Evolutionary conservation across 2,888 invertebrate species (phyloP).

Genomic region (Stramonita haemastoma): DNA sequence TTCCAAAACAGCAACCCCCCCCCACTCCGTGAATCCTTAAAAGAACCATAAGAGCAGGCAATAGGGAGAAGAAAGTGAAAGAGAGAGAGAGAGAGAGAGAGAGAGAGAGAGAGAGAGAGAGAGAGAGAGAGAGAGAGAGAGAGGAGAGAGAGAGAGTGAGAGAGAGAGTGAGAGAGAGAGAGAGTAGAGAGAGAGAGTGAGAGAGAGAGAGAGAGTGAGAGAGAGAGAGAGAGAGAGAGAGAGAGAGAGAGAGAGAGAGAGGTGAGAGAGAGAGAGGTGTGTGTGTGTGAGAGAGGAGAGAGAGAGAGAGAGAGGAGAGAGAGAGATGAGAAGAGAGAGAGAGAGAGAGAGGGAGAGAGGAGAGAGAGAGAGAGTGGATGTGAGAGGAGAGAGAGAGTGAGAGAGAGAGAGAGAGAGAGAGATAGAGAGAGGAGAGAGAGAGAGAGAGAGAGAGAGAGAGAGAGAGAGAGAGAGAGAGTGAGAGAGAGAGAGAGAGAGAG

Average conservation of each 20-base stretch:
- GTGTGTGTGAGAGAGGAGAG: not conserved
- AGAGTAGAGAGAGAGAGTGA: not conserved
- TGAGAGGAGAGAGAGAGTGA: not conserved
- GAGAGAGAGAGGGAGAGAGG: too few relatives aligned
- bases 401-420: not conserved
- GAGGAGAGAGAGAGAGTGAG: not conserved
- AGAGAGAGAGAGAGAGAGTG: conserved; percentile 9
- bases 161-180: not conserved
- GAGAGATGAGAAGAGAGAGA: not conserved
- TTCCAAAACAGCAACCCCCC: not conserved
- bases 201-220: not conserved
- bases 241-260: not conserved
- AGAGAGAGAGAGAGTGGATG: not conserved
- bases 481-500: not conserved
- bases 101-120: not conserved
- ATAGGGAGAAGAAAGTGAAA: not conserved
- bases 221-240: not conserved
- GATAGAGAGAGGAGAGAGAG: not conserved
- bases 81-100: not conserved
- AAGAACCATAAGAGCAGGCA: not conserved
- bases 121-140: conserved; percentile 17
- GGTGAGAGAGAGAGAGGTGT: too few relatives aligned
- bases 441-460: conserved; percentile 4
- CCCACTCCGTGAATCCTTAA: not conserved
- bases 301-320: too few relatives aligned